phyloP scores from a whole-genome alignment of 2,797 vertebrate genomes.

The Enteromius paludinosus region DNA sequence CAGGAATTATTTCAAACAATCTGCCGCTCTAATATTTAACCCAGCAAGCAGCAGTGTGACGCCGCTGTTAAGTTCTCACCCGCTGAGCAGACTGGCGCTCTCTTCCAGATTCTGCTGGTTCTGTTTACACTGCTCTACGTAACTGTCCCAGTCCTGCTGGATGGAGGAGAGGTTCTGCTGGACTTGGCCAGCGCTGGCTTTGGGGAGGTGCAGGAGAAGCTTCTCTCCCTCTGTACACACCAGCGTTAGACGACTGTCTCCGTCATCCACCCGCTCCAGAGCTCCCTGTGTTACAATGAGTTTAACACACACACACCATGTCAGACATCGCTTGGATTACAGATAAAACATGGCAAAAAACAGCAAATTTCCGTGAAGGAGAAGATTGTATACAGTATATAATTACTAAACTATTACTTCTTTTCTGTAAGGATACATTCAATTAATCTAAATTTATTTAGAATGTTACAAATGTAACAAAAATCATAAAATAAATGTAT shows the following conservation, averaged over 20 bases:
- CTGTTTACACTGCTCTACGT: constrained; percentile 88
- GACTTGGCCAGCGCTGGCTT: constrained; percentile 84
- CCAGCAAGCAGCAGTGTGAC: constrained; percentile 1
- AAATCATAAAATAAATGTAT: neutral
- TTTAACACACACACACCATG: neutral
- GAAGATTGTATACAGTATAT: neutral
- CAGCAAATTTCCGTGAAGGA: neutral
- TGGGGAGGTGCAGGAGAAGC: constrained; percentile 86
- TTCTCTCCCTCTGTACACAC: constrained; percentile 92
- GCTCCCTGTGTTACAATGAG: constrained; percentile 75
- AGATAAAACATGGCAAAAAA: neutral
- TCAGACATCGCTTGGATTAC: neutral
- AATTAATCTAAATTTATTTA: neutral
- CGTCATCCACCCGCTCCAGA: constrained; percentile 86
- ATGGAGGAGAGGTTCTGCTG: constrained; percentile 90
- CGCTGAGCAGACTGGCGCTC: constrained; percentile 82
- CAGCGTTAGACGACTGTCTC: constrained; percentile 84
- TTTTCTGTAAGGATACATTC: neutral
- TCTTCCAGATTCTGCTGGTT: constrained; percentile 90
- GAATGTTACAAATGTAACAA: neutral
- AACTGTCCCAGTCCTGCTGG: constrained; percentile 90
- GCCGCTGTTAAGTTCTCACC: constrained; percentile 64
- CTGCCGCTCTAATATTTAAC: constrained; percentile 16
- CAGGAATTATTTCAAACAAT: constrained; percentile 2
- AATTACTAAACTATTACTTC: neutral